Percentiles rank a stretch among this genome's conserved stretches.
Conservation (phyloP, 2,888 invertebrate genomes). For the Archips xylosteana region DNA sequence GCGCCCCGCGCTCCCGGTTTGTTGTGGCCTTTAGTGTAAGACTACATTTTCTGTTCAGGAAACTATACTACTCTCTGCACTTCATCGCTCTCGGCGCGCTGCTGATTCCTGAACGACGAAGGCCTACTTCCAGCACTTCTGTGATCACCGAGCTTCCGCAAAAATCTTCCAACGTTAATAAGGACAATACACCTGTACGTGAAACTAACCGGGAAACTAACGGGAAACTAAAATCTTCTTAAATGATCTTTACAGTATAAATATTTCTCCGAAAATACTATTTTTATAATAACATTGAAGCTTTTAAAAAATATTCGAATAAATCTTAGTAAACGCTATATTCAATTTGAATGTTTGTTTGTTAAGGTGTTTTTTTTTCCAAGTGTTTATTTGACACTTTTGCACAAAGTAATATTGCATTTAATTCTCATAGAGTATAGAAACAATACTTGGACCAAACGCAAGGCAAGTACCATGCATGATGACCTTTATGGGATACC, state of each 20-base stretch:
- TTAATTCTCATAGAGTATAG: background rate
- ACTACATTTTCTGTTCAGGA: constrained; percentile 71
- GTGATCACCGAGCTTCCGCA: constrained; percentile 54
- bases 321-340: constrained; percentile 4
- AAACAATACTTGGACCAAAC: background rate
- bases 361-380: background rate
- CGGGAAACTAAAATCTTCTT: constrained; percentile 68
- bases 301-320: constrained; percentile 18
- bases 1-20: too few relatives aligned
- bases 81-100: constrained; percentile 79
- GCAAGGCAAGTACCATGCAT: too few relatives aligned
- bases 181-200: constrained; percentile 44
- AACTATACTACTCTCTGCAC: constrained; percentile 83
- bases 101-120: constrained; percentile 66
- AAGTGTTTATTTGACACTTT: background rate
- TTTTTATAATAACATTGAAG: constrained; percentile 25
- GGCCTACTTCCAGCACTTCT: constrained; percentile 41
- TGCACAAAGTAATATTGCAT: constrained; percentile 7
- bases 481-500: too few relatives aligned
- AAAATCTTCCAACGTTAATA: constrained; percentile 53
- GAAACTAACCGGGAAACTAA: constrained; percentile 61
- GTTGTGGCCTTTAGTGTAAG: background rate
- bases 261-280: constrained; percentile 20
- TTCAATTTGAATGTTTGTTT: background rate
- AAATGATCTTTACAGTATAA: constrained; percentile 40